Evolutionary conservation across 2,888 invertebrate genomes (phyloP).

Genomic region (Aporophyla nigra): DNA sequence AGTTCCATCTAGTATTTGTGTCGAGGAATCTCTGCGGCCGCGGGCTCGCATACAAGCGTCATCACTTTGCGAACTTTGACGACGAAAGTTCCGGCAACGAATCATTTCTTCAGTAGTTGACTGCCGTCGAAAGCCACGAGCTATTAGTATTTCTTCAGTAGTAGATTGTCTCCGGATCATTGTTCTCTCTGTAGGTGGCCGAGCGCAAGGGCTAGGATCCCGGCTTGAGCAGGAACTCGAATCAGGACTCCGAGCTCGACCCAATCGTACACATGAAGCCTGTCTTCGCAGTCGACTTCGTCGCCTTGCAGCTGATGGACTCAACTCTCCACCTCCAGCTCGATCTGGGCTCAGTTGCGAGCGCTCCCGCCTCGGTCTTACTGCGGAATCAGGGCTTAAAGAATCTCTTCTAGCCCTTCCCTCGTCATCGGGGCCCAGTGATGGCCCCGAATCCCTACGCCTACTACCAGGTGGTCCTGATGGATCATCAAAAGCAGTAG

Average conservation of each 20-base stretch:
- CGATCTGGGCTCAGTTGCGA: slow-evolving; percentile 95
- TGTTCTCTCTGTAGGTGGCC: slow-evolving; percentile 91
- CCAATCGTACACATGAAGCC: slow-evolving; percentile 93
- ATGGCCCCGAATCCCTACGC: slow-evolving; percentile 95
- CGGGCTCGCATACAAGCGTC: slow-evolving; percentile 93
- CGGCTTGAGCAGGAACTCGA: slow-evolving; percentile 95
- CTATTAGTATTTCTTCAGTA: slow-evolving; percentile 97
- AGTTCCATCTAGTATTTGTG: slow-evolving; percentile 97
- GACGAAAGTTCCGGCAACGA: slow-evolving; percentile 96
- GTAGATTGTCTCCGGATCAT: slow-evolving; percentile 96
- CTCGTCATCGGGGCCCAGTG: slow-evolving; percentile 95
- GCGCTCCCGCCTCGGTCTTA: slow-evolving; percentile 94
- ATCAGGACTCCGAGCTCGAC: slow-evolving; percentile 92
- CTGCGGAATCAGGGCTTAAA: slow-evolving; percentile 97
- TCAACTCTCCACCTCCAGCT: slow-evolving; percentile 95
- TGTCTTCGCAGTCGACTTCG: slow-evolving; percentile 94
- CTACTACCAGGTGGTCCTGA: slow-evolving; percentile 93
- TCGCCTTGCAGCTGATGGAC: slow-evolving; percentile 93
- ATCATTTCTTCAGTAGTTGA: slow-evolving; percentile 98
- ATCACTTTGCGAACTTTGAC: slow-evolving; percentile 97
- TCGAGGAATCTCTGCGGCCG: slow-evolving; percentile 95
- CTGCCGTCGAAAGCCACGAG: slow-evolving; percentile 96
- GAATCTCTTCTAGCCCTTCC: slow-evolving; percentile 96
- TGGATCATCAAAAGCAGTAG: slow-evolving; percentile 97
- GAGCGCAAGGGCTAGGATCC: slow-evolving; percentile 95